Evolutionary conservation across 1,140 invertebrate species (phyloP).

Genomic region (Caenorhabditis tropicalis): DNA sequence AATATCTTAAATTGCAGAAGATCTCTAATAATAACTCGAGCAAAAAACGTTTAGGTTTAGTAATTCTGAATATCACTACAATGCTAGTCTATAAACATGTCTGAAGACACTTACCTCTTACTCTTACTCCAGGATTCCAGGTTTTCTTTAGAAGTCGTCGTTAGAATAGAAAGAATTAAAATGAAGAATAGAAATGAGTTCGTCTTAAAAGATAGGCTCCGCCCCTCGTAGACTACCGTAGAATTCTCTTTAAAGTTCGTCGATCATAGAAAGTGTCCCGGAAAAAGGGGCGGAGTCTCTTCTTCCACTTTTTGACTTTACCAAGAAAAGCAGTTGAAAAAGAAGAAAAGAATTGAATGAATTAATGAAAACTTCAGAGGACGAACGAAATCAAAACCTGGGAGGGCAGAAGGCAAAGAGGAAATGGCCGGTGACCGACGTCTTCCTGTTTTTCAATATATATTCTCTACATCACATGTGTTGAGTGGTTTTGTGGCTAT

Average conservation of each 20-base stretch:
- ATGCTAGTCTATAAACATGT: no score
- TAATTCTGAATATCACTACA: no score
- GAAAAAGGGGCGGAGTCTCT: neutral
- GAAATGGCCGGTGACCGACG: neutral
- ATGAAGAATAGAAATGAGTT: neutral
- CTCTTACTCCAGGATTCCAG: no score
- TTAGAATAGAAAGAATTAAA: neutral
- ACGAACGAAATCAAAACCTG: neutral
- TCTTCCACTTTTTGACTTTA: neutral
- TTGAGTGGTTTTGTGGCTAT: neutral
- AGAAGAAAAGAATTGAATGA: neutral
- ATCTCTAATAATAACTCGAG: no score
- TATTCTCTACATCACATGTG: slow-evolving; percentile 32
- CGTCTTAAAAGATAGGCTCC: neutral
- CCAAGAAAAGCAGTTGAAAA: neutral
- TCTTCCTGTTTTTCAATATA: slow-evolving; percentile 4
- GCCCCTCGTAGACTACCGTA: slow-evolving; percentile 31
- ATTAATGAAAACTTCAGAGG: neutral
- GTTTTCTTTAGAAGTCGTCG: neutral
- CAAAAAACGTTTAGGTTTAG: no score
- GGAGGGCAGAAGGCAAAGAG: neutral
- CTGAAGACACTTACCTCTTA: no score
- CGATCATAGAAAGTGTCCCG: neutral
- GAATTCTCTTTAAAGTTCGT: neutral
- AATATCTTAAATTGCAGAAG: no score